Evolutionary conservation across 2,113 vertebrate genomes (phyloP).

Genomic region (Glareola pratincola): DNA sequence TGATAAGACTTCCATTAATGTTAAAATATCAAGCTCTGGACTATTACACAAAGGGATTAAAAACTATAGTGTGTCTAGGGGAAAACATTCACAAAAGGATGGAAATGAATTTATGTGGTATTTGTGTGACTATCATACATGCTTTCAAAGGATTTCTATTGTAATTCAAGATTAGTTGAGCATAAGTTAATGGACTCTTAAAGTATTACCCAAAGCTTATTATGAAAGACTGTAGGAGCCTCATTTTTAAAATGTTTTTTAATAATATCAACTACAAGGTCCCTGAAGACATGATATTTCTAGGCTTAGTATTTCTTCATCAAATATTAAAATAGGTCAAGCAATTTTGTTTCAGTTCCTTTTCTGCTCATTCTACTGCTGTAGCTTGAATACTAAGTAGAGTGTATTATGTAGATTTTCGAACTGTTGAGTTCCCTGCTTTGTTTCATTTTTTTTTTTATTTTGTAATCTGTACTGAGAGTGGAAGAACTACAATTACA

Average conservation of each 20-base stretch:
- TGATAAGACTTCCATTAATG: background rate
- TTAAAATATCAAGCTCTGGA: background rate
- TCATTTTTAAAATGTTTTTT: slow-evolving; percentile 34
- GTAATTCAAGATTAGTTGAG: slow-evolving; percentile 67
- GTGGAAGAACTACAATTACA: background rate
- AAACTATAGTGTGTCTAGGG: background rate
- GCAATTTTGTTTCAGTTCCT: slow-evolving; percentile 5
- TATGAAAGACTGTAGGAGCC: slow-evolving; percentile 21
- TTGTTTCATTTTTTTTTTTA: slow-evolving; percentile 5
- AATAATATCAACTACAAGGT: slow-evolving; percentile 36
- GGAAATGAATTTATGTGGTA: slow-evolving; percentile 31
- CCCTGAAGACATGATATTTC: slow-evolving; percentile 26
- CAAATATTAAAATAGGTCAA: slow-evolving; percentile 66
- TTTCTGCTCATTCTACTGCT: background rate
- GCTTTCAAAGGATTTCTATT: slow-evolving; percentile 57
- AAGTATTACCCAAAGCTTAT: slow-evolving; percentile 64
- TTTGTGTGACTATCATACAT: slow-evolving; percentile 45
- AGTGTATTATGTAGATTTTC: slow-evolving; percentile 1
- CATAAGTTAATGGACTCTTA: slow-evolving; percentile 63
- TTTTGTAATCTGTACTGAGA: background rate
- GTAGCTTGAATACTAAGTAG: background rate
- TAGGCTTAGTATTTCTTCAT: slow-evolving; percentile 32
- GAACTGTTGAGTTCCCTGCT: background rate
- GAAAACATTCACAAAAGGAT: slow-evolving; percentile 30
- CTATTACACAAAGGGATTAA: background rate